These are phyloP conservation scores for Amazona vittata DNA, from an alignment of 2,113 vertebrate species.

Conservation along the genomic window DNA sequence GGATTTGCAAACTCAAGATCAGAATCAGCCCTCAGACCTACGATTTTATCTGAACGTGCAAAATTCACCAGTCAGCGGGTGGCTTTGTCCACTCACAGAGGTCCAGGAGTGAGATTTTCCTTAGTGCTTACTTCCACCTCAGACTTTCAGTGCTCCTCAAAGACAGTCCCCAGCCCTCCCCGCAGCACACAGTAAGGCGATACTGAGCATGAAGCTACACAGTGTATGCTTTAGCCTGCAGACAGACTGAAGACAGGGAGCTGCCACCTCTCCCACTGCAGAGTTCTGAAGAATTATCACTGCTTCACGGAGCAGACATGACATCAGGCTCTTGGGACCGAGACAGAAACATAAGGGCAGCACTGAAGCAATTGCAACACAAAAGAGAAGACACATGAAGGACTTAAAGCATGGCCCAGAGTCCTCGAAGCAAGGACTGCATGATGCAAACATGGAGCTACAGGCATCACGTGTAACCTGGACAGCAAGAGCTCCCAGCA, in stretches of 20 bases:
- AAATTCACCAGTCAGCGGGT: background rate
- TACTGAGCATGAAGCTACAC: background rate
- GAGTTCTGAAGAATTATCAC: background rate
- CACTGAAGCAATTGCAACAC: rapidly evolving
- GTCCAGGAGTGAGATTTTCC: background rate
- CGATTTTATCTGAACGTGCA: background rate
- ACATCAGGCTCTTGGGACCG: background rate
- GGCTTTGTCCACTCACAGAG: background rate
- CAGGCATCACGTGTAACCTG: rapidly evolving
- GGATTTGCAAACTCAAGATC: background rate
- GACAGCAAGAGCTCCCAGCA: background rate
- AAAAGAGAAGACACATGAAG: background rate
- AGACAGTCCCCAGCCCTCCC: background rate
- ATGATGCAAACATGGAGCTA: background rate
- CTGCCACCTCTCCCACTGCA: background rate
- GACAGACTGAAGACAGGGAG: background rate
- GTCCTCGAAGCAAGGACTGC: background rate
- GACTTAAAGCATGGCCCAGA: background rate
- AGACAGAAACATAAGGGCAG: background rate
- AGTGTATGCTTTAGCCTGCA: background rate
- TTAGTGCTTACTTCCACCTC: background rate
- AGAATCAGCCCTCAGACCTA: background rate
- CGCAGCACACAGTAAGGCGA: background rate
- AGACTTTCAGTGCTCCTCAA: background rate
- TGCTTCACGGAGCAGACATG: background rate